These are phyloP conservation scores for Amphiduros pacificus DNA, from an alignment of 2,888 invertebrate genomes.

Conservation along the genomic window DNA sequence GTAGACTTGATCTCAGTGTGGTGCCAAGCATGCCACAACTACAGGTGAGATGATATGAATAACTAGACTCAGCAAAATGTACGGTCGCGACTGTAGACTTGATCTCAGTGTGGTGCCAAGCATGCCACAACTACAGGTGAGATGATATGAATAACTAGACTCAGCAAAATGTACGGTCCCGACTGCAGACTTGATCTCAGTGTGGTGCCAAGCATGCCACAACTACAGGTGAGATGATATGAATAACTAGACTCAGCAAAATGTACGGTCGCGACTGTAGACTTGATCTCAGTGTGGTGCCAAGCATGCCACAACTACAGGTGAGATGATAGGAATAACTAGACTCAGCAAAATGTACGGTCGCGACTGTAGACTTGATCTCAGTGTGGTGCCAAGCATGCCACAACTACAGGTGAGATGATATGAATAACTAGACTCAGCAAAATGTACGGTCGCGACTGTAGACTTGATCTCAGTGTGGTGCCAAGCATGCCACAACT, in stretches of 20 bases:
- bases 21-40: slow-evolving; percentile 80
- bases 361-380: slow-evolving; percentile 71
- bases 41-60: slow-evolving; percentile 67
- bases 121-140: slow-evolving; percentile 80
- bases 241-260: too few species aligned
- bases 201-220: slow-evolving; percentile 79
- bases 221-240: slow-evolving; percentile 70
- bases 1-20: slow-evolving; percentile 74
- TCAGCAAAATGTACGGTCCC: slow-evolving; percentile 63
- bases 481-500: slow-evolving; percentile 80
- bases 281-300: too few species aligned
- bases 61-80: too few species aligned
- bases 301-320: too few species aligned
- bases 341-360: slow-evolving; percentile 64
- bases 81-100: slow-evolving; percentile 71
- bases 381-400: slow-evolving; percentile 76
- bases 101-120: slow-evolving; percentile 75
- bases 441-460: slow-evolving; percentile 67
- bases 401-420: slow-evolving; percentile 75
- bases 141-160: too few species aligned
- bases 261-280: too few species aligned
- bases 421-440: too few species aligned
- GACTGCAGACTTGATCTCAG: slow-evolving; percentile 75
- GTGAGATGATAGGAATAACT: too few species aligned
- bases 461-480: slow-evolving; percentile 74